Evolutionary conservation across 1,140 invertebrate genomes (phyloP).

Genomic region (Saccostrea cuccullata): DNA sequence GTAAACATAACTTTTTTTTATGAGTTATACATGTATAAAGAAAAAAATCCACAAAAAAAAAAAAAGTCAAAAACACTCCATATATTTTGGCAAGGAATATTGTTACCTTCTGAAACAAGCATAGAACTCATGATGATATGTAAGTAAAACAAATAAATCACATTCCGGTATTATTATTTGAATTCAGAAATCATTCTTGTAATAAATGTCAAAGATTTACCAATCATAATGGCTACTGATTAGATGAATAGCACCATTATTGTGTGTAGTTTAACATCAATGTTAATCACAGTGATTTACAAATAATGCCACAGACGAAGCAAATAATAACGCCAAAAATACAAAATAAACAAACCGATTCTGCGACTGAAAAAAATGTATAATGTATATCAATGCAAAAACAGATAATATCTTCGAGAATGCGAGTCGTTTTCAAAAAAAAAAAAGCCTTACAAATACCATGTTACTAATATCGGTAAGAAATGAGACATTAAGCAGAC

Average conservation of each 20-base stretch:
- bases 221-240: background rate
- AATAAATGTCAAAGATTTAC: background rate
- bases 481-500: too few species aligned
- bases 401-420: too few species aligned
- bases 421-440: too few species aligned
- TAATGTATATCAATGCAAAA: background rate
- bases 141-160: background rate
- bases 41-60: background rate
- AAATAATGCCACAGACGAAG: background rate
- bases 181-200: too few species aligned
- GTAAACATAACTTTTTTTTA: background rate
- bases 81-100: background rate
- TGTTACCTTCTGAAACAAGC: background rate
- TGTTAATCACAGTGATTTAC: constrained; percentile 4
- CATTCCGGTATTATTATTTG: too few species aligned
- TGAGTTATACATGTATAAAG: background rate
- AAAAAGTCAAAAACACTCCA: background rate
- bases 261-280: background rate
- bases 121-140: background rate
- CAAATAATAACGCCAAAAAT: background rate
- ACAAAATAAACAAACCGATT: background rate
- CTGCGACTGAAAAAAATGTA: background rate
- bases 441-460: too few species aligned
- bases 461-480: too few species aligned
- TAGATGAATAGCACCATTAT: background rate